Base-by-base conservation (phyloP, 2,888 invertebrate genomes). In the Apamea epomidion region DNA sequence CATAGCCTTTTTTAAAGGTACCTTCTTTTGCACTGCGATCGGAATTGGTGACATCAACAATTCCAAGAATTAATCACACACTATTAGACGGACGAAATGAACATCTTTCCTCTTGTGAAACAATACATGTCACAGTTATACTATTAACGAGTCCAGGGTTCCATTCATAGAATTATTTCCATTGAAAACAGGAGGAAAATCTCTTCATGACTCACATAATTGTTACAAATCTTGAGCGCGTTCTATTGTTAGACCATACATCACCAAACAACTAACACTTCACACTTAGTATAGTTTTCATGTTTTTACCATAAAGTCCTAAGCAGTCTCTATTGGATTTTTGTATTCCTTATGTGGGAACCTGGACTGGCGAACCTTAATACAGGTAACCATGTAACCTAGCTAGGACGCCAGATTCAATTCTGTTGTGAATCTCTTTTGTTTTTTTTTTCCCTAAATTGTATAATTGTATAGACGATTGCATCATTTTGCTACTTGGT, bases 221-320 rank as follows among this genome's bases (percentile, higher is more conserved):
- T 73, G 48, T 32, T 42, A 62, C 12, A 45, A 73, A 76, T 32
- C 29, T 70, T 76, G 32, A 68, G 37, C 74, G 21, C 0, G 10
- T 76, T 65, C 83, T 84, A 84, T 83, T 74, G 7, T 70, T 83
- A 72, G 37, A 76, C 45, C 10, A 37, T n/a, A n/a, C n/a, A n/a
- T n/a, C n/a, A n/a, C n/a, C n/a, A n/a, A n/a, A n/a, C n/a, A n/a
- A n/a, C n/a, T n/a, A n/a, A n/a, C n/a, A n/a, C n/a, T n/a, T n/a
- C n/a, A n/a, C n/a, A n/a, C n/a, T n/a, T n/a, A n/a, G n/a, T n/a
- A n/a, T n/a, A n/a, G n/a, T n/a, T n/a, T n/a, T n/a, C n/a, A n/a
- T n/a, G n/a, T n/a, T n/a, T n/a, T n/a, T n/a, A n/a, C n/a, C n/a
- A n/a, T n/a, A n/a, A n/a, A n/a, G n/a, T n/a, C n/a, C n/a, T n/a